A percentile compares a stretch with the other conserved stretches of the same genome.
Evolutionary conservation across 2,797 vertebrate genomes (phyloP).

Genomic region (Australoheros facetus): DNA sequence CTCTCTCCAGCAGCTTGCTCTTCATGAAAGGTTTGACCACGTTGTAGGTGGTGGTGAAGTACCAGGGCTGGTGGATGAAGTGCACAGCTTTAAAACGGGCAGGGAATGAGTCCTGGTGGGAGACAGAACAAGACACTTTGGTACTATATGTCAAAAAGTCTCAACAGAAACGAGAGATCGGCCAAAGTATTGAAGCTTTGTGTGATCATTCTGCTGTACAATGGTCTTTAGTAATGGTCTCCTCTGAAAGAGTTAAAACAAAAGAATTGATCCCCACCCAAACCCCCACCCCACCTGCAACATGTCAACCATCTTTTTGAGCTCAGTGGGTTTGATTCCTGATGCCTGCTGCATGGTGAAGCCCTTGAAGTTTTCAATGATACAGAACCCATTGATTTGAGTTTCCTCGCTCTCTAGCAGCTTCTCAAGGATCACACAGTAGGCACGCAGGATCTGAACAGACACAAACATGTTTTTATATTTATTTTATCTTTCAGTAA

Average conservation of each 20-base stretch:
- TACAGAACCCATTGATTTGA: slow-evolving; percentile 98
- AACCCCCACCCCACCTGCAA: slow-evolving; percentile 86
- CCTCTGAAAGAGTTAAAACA: not conserved
- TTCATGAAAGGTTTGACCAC: slow-evolving; percentile 97
- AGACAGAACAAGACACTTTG: not conserved
- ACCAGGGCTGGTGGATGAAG: slow-evolving; percentile 99
- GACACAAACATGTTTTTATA: not conserved
- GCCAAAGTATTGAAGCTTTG: not conserved
- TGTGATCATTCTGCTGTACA: not conserved
- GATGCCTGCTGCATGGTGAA: slow-evolving; percentile 98
- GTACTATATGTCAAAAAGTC: not conserved
- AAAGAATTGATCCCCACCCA: not conserved
- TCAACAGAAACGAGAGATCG: not conserved
- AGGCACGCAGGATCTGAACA: slow-evolving; percentile 92
- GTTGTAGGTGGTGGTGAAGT: slow-evolving; percentile 98
- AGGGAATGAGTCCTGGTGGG: slow-evolving; percentile 93
- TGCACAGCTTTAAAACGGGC: slow-evolving; percentile 97
- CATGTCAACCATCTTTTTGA: slow-evolving; percentile 99
- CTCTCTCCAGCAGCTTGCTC: slow-evolving; percentile 94
- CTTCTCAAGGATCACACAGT: slow-evolving; percentile 97
- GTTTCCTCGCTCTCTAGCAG: slow-evolving; percentile 97
- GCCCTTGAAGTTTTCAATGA: slow-evolving; percentile 97
- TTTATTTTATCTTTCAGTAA: not conserved
- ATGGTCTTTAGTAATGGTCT: not conserved
- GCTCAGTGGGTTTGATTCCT: slow-evolving; percentile 92